These are phyloP conservation scores for Ericerus pela DNA, from an alignment of 1,140 invertebrate genomes.

Conservation along the genomic window DNA sequence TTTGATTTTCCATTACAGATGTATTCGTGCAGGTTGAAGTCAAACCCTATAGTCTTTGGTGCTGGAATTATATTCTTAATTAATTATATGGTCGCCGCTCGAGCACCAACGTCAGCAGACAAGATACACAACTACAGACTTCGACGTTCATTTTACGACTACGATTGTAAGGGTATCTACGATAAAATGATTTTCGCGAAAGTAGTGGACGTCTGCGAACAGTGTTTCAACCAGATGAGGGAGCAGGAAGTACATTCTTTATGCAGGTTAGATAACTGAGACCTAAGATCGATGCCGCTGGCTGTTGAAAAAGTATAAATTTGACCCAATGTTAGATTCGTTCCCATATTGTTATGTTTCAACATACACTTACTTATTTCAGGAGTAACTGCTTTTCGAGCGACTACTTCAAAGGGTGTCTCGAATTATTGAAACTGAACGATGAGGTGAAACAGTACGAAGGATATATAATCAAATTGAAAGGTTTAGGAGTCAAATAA, in stretches of 20 bases:
- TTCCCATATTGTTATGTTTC: slow-evolving; percentile 15
- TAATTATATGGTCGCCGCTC: too few relatives aligned
- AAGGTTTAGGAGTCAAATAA: too few relatives aligned
- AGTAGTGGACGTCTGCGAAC: slow-evolving; percentile 76
- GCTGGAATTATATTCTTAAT: too few relatives aligned
- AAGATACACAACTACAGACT: too few relatives aligned
- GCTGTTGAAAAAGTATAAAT: too few relatives aligned
- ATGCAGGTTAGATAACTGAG: slow-evolving; percentile 54
- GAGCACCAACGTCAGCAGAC: too few relatives aligned
- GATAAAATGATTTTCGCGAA: slow-evolving; percentile 69
- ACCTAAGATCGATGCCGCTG: neutral
- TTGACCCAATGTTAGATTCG: neutral
- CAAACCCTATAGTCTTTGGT: too few relatives aligned
- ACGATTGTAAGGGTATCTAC: slow-evolving; percentile 81
- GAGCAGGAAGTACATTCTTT: slow-evolving; percentile 67
- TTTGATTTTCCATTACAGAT: too few relatives aligned
- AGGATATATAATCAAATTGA: too few relatives aligned
- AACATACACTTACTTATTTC: too few relatives aligned
- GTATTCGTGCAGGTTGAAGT: too few relatives aligned
- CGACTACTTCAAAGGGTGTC: slow-evolving; percentile 78
- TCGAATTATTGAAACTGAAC: slow-evolving; percentile 66
- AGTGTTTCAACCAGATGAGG: slow-evolving; percentile 81
- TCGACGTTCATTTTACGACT: slow-evolving; percentile 68
- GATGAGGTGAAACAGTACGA: slow-evolving; percentile 67
- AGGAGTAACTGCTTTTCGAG: slow-evolving; percentile 84